phyloP scores from a whole-genome alignment of 2,113 vertebrate genomes.

The Grantiella picta region DNA sequence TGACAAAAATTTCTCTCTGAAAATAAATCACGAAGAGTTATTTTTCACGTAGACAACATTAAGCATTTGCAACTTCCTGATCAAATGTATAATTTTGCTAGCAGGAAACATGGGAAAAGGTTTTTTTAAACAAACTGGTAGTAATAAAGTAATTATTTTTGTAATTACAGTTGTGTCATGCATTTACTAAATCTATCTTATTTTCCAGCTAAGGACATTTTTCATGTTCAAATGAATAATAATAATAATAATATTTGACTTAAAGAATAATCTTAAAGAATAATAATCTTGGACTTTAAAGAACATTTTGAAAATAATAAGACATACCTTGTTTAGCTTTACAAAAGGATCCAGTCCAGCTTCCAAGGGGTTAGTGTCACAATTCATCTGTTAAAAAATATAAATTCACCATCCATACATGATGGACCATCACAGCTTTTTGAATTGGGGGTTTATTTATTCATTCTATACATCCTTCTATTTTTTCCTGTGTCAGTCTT shows the following conservation, averaged over 20 bases:
- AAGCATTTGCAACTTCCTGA: neutral
- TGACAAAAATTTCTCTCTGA: neutral
- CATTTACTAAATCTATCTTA: neutral
- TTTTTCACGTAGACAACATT: neutral
- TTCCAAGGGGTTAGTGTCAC: slow-evolving; percentile 95
- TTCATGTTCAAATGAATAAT: neutral
- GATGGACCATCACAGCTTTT: neutral
- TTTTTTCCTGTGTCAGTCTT: neutral
- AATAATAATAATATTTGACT: no score
- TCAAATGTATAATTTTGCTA: neutral
- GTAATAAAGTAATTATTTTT: neutral
- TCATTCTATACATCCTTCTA: neutral
- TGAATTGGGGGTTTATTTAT: neutral
- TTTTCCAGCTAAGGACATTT: neutral
- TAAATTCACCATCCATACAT: neutral
- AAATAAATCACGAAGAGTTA: neutral
- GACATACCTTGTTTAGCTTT: slow-evolving; percentile 92
- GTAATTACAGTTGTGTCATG: fast-evolving
- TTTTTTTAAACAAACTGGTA: neutral
- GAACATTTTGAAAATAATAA: neutral
- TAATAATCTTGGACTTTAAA: neutral
- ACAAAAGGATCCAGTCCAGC: slow-evolving; percentile 93
- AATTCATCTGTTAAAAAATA: slow-evolving; percentile 88
- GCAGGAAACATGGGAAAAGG: neutral
- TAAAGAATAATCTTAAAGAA: no score